Conservation (phyloP, 1,140 invertebrate genomes). For the Conopomorpha cramerella region DNA sequence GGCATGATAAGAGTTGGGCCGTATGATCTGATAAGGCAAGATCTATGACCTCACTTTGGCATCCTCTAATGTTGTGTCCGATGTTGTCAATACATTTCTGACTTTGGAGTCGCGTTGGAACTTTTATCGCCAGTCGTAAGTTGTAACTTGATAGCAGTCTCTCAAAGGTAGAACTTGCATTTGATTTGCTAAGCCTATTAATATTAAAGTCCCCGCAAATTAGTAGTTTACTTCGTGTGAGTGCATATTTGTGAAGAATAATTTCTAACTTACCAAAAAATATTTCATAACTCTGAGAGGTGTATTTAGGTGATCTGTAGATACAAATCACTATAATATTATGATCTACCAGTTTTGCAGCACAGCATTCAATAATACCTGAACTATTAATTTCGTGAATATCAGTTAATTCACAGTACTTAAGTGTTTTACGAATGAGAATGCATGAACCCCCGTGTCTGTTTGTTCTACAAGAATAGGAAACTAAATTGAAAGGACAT, state of each 20-base stretch:
- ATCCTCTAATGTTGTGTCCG: conserved; percentile 2
- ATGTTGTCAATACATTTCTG: too few relatives aligned
- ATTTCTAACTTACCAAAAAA: conserved; percentile 2
- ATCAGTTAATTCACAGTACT: neutral
- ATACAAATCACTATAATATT: too few relatives aligned
- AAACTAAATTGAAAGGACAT: neutral
- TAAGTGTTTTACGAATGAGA: neutral
- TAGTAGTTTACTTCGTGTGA: conserved; percentile 1
- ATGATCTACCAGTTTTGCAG: conserved; percentile 1
- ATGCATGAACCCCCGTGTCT: conserved; percentile 4
- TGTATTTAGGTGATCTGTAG: conserved; percentile 3
- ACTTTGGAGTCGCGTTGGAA: neutral
- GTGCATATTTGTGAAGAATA: neutral
- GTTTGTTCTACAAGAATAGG: neutral
- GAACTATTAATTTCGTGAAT: neutral
- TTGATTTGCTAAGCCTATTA: neutral
- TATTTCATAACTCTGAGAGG: neutral
- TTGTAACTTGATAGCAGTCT: neutral
- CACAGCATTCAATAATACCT: conserved; percentile 1
- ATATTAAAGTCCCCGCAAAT: conserved; percentile 5
- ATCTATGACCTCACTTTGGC: conserved; percentile 1
- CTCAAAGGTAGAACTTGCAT: neutral
- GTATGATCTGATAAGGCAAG: conserved; percentile 1
- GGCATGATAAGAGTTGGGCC: neutral
- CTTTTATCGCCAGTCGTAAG: neutral